Conservation (phyloP, 2,113 vertebrate genomes). For the Tricholaema leucomelas region DNA sequence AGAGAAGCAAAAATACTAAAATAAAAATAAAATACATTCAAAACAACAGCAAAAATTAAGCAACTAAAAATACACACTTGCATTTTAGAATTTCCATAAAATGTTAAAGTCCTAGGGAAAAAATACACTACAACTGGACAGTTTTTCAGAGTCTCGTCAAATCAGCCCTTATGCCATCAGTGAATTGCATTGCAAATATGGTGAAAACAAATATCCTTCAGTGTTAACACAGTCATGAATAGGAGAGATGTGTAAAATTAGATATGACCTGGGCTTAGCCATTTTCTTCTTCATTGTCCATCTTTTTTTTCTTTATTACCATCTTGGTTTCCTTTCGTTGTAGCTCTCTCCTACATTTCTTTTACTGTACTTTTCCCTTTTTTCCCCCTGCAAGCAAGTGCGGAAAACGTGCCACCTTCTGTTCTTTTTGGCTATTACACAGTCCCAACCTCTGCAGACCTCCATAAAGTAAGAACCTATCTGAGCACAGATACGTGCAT, state of each 20-base stretch:
- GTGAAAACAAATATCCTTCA: not conserved
- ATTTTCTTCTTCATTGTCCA: not conserved
- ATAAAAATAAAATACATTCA: not conserved
- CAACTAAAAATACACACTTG: not conserved
- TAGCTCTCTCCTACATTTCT: not conserved
- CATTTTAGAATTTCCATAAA: not conserved
- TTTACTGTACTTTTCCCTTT: not conserved
- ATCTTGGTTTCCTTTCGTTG: not conserved
- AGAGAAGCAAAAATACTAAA: not conserved
- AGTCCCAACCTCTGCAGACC: not conserved
- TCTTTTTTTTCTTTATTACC: not conserved
- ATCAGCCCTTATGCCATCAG: not conserved
- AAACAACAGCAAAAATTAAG: not conserved
- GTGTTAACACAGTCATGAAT: not conserved
- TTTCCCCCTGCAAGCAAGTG: not conserved
- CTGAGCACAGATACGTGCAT: accelerated
- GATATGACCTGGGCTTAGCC: not conserved
- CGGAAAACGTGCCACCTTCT: slow-evolving; percentile 10
- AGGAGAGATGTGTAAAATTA: not conserved
- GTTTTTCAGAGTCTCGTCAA: not conserved
- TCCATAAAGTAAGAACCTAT: accelerated
- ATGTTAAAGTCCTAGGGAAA: not conserved
- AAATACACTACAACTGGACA: not conserved
- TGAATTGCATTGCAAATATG: not conserved
- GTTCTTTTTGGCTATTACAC: not conserved